These are phyloP conservation scores for Erebia epiphron DNA, from an alignment of 2,888 invertebrate genomes.

Conservation along the genomic window DNA sequence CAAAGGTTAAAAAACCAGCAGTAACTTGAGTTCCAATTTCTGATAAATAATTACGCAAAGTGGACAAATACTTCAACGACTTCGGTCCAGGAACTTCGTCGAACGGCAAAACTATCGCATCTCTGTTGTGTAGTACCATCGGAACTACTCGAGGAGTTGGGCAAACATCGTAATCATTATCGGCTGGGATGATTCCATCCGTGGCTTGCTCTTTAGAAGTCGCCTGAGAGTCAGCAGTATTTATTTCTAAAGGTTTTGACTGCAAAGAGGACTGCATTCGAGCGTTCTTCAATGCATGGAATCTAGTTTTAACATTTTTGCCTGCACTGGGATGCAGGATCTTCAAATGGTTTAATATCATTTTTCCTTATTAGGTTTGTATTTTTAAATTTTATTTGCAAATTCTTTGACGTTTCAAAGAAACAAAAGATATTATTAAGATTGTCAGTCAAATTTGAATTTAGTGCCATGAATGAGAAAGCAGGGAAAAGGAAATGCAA, in stretches of 20 bases:
- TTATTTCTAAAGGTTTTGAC: slow-evolving; percentile 47
- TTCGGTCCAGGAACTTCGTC: slow-evolving; percentile 86
- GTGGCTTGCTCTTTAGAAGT: slow-evolving; percentile 30
- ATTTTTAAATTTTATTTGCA: not conserved
- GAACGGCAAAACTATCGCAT: slow-evolving; percentile 73
- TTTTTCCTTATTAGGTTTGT: slow-evolving; percentile 12
- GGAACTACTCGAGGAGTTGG: slow-evolving; percentile 58
- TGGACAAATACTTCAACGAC: slow-evolving; percentile 81
- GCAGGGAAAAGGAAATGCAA: too few species aligned
- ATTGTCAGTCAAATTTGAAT: slow-evolving; percentile 11
- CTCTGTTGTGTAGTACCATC: slow-evolving; percentile 61
- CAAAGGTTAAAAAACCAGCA: slow-evolving; percentile 74
- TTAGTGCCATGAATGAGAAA: not conserved
- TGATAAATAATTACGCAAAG: slow-evolving; percentile 83
- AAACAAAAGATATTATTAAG: slow-evolving; percentile 13
- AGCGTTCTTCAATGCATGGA: slow-evolving; percentile 43
- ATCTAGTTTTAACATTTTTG: slow-evolving; percentile 45
- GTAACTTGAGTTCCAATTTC: slow-evolving; percentile 85
- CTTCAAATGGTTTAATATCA: slow-evolving; percentile 43
- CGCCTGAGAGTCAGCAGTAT: slow-evolving; percentile 29
- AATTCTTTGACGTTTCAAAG: not conserved
- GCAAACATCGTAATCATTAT: slow-evolving; percentile 53
- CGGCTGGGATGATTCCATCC: slow-evolving; percentile 34
- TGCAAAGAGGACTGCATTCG: slow-evolving; percentile 43
- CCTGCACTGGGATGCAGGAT: slow-evolving; percentile 41